A percentile compares a stretch with the other conserved stretches of the same genome.
Conservation (phyloP, 2,888 invertebrate species). For the Dorcus hopei region DNA sequence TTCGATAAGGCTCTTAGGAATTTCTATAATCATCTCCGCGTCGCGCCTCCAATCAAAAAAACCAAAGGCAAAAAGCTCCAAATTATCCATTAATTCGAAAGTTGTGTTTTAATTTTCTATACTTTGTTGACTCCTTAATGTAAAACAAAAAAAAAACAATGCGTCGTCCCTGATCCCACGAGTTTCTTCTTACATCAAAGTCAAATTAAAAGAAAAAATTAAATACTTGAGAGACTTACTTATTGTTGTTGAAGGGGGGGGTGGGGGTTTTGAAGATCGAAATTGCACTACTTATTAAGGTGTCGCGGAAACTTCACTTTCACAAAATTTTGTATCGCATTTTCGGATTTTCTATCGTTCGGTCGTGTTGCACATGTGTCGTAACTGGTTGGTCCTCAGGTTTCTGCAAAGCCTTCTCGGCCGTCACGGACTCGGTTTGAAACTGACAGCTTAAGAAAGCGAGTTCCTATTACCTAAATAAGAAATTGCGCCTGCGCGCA, state of each 20-base stretch:
- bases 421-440: conserved; percentile 32
- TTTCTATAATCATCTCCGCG: too few relatives aligned
- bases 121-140: neutral
- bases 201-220: neutral
- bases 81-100: too few relatives aligned
- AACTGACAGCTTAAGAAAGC: conserved; percentile 39
- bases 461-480: conserved; percentile 34
- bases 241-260: neutral
- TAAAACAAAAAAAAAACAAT: neutral
- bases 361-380: conserved; percentile 10
- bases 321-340: conserved; percentile 27
- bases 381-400: neutral
- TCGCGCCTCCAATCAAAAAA: too few relatives aligned
- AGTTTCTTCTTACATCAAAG: too few relatives aligned
- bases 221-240: conserved; percentile 1
- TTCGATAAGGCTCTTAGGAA: too few relatives aligned
- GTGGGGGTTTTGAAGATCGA: neutral
- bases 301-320: conserved; percentile 15
- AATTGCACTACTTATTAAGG: neutral
- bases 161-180: too few relatives aligned
- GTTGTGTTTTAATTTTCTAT: neutral
- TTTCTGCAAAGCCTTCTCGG: conserved; percentile 6
- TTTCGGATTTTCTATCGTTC: conserved; percentile 18
- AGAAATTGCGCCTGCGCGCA: conserved; percentile 28
- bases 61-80: too few relatives aligned